phyloP scores from a whole-genome alignment of 1,140 invertebrate genomes.

The Chymomyza costata region DNA sequence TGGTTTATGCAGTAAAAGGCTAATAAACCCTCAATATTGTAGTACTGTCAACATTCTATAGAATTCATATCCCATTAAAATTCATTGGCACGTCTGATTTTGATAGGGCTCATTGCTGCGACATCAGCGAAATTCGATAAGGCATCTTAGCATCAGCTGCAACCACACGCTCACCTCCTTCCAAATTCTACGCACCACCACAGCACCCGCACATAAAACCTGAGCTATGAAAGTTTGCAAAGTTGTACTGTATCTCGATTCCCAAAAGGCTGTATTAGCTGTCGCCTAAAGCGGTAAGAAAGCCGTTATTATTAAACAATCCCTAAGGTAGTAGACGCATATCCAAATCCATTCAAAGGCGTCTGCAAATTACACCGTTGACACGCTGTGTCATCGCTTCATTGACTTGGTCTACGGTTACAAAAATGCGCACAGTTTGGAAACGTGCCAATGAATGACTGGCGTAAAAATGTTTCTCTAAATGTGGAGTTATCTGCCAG shows the following conservation, averaged over 20 bases:
- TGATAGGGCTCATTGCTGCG: not conserved
- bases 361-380: conserved; percentile 58
- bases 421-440: no score
- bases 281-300: conserved; percentile 47
- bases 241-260: no score
- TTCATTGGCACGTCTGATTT: conserved; percentile 42
- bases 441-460: no score
- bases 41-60: no score
- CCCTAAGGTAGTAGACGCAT: conserved; percentile 28
- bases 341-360: conserved; percentile 41
- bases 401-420: conserved; percentile 48
- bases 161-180: not conserved
- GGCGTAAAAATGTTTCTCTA: no score
- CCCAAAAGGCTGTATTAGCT: conserved; percentile 36
- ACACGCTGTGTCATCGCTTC: conserved; percentile 62
- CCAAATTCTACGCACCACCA: not conserved
- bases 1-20: no score
- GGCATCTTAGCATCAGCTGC: not conserved
- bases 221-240: conserved; percentile 19
- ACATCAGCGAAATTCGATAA: conserved; percentile 38
- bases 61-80: conserved; percentile 59
- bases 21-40: no score
- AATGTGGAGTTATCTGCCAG: no score
- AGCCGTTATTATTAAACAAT: conserved; percentile 55
- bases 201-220: conserved; percentile 6